Evolutionary conservation across 2,888 invertebrate species (phyloP).

Genomic region (Dicycla oo): DNA sequence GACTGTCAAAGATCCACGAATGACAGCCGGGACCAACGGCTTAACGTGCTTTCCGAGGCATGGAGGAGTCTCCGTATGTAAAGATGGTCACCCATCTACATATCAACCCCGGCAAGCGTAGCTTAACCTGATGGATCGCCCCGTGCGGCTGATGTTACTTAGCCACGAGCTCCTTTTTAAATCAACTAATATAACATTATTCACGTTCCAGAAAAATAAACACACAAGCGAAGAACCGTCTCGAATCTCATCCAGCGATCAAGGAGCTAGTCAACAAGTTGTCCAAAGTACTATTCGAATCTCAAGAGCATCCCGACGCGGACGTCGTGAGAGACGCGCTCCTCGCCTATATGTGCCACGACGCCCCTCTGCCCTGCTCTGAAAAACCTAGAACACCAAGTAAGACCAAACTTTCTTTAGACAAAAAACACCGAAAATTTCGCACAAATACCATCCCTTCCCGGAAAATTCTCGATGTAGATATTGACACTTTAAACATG

Average conservation of each 20-base stretch:
- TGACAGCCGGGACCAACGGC: too few species aligned
- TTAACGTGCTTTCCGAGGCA: too few species aligned
- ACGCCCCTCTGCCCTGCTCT: constrained; percentile 94
- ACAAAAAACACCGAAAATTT: constrained; percentile 72
- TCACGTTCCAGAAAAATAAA: constrained; percentile 87
- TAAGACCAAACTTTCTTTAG: constrained; percentile 66
- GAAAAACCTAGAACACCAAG: constrained; percentile 75
- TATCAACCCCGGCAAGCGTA: too few species aligned
- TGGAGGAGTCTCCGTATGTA: too few species aligned
- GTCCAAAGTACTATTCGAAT: constrained; percentile 92
- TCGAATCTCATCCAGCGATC: constrained; percentile 94
- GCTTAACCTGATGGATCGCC: too few species aligned
- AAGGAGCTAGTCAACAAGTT: constrained; percentile 92
- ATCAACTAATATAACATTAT: not conserved
- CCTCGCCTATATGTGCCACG: constrained; percentile 96
- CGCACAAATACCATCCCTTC: constrained; percentile 65
- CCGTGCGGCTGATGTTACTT: too few species aligned
- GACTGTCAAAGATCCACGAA: too few species aligned
- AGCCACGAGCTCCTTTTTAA: too few species aligned
- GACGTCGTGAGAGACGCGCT: constrained; percentile 95
- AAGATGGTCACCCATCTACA: too few species aligned
- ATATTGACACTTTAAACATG: constrained; percentile 85
- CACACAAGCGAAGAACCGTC: constrained; percentile 91
- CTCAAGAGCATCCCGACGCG: constrained; percentile 92
- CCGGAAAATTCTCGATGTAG: constrained; percentile 81